Conservation (phyloP, 1,140 invertebrate genomes). For the Euwallacea similis region DNA sequence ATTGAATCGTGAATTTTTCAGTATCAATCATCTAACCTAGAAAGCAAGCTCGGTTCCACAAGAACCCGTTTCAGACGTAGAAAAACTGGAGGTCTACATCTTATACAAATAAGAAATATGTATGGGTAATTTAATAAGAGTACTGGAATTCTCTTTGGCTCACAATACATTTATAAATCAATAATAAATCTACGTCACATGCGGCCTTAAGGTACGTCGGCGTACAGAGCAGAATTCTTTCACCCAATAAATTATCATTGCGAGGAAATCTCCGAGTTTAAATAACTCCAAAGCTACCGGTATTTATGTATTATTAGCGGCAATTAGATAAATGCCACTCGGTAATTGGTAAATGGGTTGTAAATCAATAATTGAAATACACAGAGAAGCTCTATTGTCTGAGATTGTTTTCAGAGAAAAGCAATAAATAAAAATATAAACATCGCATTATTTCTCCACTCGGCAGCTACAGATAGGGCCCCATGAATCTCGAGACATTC, state of each 20-base stretch:
- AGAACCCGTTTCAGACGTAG: no score
- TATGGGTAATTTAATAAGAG: constrained; percentile 5
- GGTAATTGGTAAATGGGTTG: constrained; percentile 3
- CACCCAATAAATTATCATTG: constrained; percentile 22
- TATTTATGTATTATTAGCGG: constrained; percentile 18
- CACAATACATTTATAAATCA: constrained; percentile 16
- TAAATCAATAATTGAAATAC: constrained; percentile 5
- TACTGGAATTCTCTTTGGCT: background rate
- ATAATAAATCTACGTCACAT: constrained; percentile 21
- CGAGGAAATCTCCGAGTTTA: constrained; percentile 10
- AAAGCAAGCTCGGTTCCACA: no score
- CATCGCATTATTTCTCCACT: no score
- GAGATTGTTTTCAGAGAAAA: no score
- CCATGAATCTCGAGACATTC: no score
- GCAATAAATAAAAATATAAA: no score
- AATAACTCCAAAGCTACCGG: constrained; percentile 12
- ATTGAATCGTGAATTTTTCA: no score
- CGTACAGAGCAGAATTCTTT: constrained; percentile 19
- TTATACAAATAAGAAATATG: background rate
- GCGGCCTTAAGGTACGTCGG: constrained; percentile 10
- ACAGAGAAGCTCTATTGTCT: no score
- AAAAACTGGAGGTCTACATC: no score
- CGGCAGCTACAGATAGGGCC: no score
- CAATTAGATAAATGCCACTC: constrained; percentile 11
- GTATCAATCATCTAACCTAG: no score